Evolutionary conservation across 2,113 vertebrate genomes (phyloP), one percentile per base, ranked within the genome.

Genomic region (Varanus salvator): DNA sequence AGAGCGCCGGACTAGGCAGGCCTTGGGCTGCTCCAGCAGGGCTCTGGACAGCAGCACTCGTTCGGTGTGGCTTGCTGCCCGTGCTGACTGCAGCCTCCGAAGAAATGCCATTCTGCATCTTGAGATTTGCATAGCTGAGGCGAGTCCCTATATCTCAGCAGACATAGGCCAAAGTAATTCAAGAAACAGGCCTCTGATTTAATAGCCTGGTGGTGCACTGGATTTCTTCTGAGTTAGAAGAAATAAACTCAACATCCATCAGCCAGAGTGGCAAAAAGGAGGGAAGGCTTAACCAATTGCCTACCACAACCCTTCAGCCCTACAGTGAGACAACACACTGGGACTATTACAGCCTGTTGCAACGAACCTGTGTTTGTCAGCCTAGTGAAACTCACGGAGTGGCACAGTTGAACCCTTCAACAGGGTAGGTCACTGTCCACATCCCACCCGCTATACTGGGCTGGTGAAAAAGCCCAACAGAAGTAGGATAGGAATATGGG

Each of bases 401-500:
- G 48, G 8, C 48, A 23, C 48, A 85, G 15, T 72, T 3, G 23
- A 72, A 23, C 25, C 0, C 9, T 54, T 64, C 2, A 44, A 31
- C 64, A 50, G 21, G 34, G 31, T 12, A 57, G 48, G 8, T 34
- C 8, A 57, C 68, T 38, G 34, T 25, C 50, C 50, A 48, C n/a
- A 68, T 17, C 31, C 17, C 27, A 57, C 7, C 27, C 27, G 48
- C 9, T 44, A 60, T 48, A 83, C 8, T 7, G 52, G 29, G 38
- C 11, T 89, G 27, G 14, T 88, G 19, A 80, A 50, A 29, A 29
- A 81, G 23, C 27, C 12, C 68, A 52, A 23, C 77, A 85, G 92
- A 72, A 50, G 29, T 84, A 74, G 90, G 84, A 86, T 44, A n/a
- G 71, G 87, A 89, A 93, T 94, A 90, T 91, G 85, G 29, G 29